Percentiles rank a stretch among this genome's conserved stretches.
These are phyloP conservation scores for Aviceda subcristata DNA, from an alignment of 2,113 vertebrate genomes.

Conservation along the genomic window DNA sequence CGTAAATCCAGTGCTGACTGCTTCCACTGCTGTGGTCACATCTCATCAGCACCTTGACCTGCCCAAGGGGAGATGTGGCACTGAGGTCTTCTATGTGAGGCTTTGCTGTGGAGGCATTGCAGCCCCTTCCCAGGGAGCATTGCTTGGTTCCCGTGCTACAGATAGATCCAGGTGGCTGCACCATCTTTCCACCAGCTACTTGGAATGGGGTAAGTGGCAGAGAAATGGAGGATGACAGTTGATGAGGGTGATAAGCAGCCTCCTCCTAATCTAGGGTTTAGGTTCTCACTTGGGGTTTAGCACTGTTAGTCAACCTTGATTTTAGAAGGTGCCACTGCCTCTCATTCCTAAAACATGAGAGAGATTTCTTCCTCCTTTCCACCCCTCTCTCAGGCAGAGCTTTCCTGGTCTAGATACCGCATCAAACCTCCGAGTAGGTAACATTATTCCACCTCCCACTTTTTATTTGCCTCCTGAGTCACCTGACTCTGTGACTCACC, in stretches of 20 bases:
- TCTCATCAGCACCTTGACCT: not conserved
- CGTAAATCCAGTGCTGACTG: not conserved
- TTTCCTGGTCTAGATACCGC: not conserved
- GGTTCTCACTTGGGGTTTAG: not conserved
- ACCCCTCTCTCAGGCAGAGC: not conserved
- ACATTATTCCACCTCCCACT: conserved; percentile 45
- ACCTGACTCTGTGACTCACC: conserved; percentile 13
- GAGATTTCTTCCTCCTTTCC: not conserved
- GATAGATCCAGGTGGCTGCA: not conserved
- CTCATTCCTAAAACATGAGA: not conserved
- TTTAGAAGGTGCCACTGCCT: not conserved
- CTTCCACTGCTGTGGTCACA: not conserved
- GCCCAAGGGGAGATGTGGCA: not conserved
- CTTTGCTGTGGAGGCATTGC: not conserved
- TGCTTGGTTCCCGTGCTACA: not conserved
- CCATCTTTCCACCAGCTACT: not conserved
- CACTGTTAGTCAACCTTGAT: not conserved
- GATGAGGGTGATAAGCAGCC: not conserved
- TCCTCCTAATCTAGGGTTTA: not conserved
- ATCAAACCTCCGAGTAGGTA: not conserved
- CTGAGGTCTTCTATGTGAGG: not conserved
- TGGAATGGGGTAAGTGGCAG: not conserved
- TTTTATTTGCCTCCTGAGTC: conserved; percentile 30
- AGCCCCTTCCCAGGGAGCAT: not conserved
- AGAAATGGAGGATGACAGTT: not conserved